Base-by-base conservation (phyloP, 2,888 invertebrate genomes). In the Zaprionus obscuricornis region DNA sequence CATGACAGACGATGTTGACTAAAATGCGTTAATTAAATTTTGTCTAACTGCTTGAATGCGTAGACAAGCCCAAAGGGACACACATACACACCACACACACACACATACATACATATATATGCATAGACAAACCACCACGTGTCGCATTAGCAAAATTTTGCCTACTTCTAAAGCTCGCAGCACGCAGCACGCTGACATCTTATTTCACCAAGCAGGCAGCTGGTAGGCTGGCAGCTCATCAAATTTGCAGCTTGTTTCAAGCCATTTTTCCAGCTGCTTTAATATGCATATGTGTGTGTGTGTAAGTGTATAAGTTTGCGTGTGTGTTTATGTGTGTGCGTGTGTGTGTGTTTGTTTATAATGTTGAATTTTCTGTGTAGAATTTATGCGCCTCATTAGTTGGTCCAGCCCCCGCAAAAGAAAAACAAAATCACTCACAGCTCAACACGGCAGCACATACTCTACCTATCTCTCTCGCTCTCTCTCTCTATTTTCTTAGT, bases 341-440 rank as follows among this genome's bases (percentile, higher is more conserved):
- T 27, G 52, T 51, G 42, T 29, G 36, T 2, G 51, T 24, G 52
- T 34, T 37, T 34, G 20, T 37, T 34, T 33, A 27, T 36, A 26
- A 43, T 39, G 57, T 22, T 54, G 46, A 47, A 45, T 64, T 59
- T 52, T 54, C 39, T 68, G 64, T 77, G 62, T 73, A 66, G 70
- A 85, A 87, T 87, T 87, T 87, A 85, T 85, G 85, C 85, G 83
- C 87, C 85, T 86, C 85, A 86, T 86, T 86, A 86, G 81, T 87
- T 82, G 81, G 75, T 74, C 64, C 66, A 55, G 60, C 52, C 51
- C 36, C 37, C 42, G 60, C n/a, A n/a, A n/a, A n/a, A n/a, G n/a
- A n/a, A n/a, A n/a, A n/a, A n/a, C n/a, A n/a, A 42, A 50, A 70
- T 65, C 43, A 50, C 52, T 37, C 36, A 54, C 67, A 55, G n/a